phyloP scores from a whole-genome alignment of 2,797 vertebrate species.

The Melanotaenia pygmaea region DNA sequence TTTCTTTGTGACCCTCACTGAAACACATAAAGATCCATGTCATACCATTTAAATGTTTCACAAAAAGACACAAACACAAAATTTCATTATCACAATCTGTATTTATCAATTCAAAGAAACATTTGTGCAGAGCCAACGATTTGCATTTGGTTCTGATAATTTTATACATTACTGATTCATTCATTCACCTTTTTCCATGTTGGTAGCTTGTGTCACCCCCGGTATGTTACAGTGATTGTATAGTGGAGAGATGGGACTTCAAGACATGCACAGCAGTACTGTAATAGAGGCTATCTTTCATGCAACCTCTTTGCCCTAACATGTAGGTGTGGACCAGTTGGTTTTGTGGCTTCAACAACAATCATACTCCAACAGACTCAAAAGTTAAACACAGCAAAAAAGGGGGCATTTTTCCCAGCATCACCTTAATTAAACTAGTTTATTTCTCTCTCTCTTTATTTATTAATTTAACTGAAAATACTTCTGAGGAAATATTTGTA shows the following conservation, averaged over 20 bases:
- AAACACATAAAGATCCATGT: not conserved
- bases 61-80: slow-evolving; percentile 35
- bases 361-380: slow-evolving; percentile 44
- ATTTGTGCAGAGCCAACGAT: slow-evolving; percentile 73
- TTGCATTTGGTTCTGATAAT: slow-evolving; percentile 59
- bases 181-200: slow-evolving; percentile 67
- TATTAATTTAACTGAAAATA: slow-evolving; percentile 56
- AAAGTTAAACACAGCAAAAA: slow-evolving; percentile 50
- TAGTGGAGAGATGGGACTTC: slow-evolving; percentile 68
- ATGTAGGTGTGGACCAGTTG: slow-evolving; percentile 24
- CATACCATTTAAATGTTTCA: not conserved
- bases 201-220: slow-evolving; percentile 66
- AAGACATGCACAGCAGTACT: slow-evolving; percentile 77
- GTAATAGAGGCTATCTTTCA: slow-evolving; percentile 72
- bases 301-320: slow-evolving; percentile 73
- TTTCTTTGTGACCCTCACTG: not conserved
- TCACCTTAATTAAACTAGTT: slow-evolving; percentile 40
- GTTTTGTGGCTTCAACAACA: slow-evolving; percentile 48
- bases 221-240: slow-evolving; percentile 72
- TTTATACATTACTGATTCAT: slow-evolving; percentile 69
- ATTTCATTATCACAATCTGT: slow-evolving; percentile 78
- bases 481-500: slow-evolving; percentile 67
- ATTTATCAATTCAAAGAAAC: slow-evolving; percentile 79
- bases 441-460: not conserved
- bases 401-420: slow-evolving; percentile 41